A percentile compares a stretch with the other conserved stretches of the same genome.
These are phyloP conservation scores for Tragulus kanchil DNA, from an alignment of 2,113 vertebrate species.

Conservation along the genomic window DNA sequence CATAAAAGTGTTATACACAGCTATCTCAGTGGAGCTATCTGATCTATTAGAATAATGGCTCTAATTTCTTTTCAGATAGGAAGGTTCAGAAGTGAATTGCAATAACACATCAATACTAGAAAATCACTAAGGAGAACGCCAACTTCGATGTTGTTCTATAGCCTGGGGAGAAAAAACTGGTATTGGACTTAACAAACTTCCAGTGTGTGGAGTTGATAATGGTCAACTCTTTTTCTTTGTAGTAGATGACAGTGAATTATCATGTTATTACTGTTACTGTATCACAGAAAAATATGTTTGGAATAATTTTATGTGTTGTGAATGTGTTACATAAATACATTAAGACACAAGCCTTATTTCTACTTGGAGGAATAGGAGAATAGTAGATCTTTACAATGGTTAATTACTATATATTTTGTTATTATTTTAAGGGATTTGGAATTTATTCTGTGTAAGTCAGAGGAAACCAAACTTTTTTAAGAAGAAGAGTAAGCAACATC, in stretches of 20 bases:
- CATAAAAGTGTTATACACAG: background rate
- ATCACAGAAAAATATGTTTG: background rate
- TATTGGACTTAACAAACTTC: background rate
- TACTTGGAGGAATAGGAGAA: background rate
- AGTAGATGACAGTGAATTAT: background rate
- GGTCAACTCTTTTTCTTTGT: background rate
- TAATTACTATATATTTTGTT: background rate
- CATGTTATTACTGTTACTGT: background rate
- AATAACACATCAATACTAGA: background rate
- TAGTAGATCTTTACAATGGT: background rate
- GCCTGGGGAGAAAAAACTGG: background rate
- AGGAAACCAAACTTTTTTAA: background rate
- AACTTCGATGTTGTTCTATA: background rate
- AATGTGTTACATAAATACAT: background rate
- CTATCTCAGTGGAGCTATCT: background rate
- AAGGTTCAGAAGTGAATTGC: background rate
- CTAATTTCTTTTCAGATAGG: slow-evolving; percentile 33
- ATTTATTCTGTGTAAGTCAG: background rate
- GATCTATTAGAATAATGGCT: background rate
- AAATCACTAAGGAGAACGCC: background rate
- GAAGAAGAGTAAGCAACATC: background rate
- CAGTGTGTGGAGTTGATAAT: too few species aligned
- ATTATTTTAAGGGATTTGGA: background rate
- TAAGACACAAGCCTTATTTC: slow-evolving; percentile 1
- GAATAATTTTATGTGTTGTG: background rate